These are phyloP conservation scores for Heliconius hermathena DNA, from an alignment of 1,140 invertebrate species.

Conservation along the genomic window DNA sequence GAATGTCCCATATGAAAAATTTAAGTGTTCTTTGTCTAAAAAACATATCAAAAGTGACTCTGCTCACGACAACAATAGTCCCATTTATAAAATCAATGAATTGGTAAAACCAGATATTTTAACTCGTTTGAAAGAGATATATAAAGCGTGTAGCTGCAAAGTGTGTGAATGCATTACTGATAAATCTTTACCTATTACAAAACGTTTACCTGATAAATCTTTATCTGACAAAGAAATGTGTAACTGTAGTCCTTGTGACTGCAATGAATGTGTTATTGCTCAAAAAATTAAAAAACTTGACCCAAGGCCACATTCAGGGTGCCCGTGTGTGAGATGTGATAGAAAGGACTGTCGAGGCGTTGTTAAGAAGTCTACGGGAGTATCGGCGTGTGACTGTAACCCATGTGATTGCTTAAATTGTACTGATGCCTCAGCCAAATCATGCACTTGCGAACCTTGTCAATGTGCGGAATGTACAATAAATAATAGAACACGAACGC, in stretches of 20 bases:
- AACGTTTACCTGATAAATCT: slow-evolving; percentile 29
- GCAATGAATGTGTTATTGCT: slow-evolving; percentile 46
- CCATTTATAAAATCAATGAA: slow-evolving; percentile 29
- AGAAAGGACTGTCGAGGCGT: slow-evolving; percentile 47
- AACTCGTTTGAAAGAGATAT: slow-evolving; percentile 59
- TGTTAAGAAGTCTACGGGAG: slow-evolving; percentile 28
- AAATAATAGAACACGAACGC: neutral
- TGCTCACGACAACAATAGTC: neutral
- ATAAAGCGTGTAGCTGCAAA: slow-evolving; percentile 67
- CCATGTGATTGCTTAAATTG: slow-evolving; percentile 53
- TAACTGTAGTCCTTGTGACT: slow-evolving; percentile 58
- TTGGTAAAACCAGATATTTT: slow-evolving; percentile 54
- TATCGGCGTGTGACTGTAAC: slow-evolving; percentile 45
- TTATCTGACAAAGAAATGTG: slow-evolving; percentile 37
- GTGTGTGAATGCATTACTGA: slow-evolving; percentile 64
- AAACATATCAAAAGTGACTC: neutral
- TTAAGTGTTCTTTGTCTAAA: slow-evolving; percentile 41
- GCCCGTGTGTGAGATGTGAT: slow-evolving; percentile 48
- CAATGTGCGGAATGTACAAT: slow-evolving; percentile 50
- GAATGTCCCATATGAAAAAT: slow-evolving; percentile 52
- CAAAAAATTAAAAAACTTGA: slow-evolving; percentile 28
- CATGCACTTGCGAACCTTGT: slow-evolving; percentile 51
- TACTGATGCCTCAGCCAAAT: slow-evolving; percentile 34
- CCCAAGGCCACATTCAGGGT: slow-evolving; percentile 31
- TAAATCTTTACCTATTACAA: slow-evolving; percentile 21